Percentiles rank a stretch among this genome's conserved stretches.
phyloP scores from a whole-genome alignment of 1,140 invertebrate genomes.

The Adoxophyes honmai region DNA sequence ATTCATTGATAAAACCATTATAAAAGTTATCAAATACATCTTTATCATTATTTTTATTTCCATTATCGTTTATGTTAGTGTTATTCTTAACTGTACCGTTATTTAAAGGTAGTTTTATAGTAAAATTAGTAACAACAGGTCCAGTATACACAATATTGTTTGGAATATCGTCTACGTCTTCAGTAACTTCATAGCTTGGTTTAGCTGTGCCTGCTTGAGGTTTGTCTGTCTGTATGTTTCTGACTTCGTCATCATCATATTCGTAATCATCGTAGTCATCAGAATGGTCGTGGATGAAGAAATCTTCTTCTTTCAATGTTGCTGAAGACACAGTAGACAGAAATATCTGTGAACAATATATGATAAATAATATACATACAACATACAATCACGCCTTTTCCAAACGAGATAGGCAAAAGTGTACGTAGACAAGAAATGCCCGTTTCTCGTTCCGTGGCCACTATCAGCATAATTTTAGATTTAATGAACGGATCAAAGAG shows the following conservation, averaged over 20 bases:
- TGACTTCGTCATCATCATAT: not conserved
- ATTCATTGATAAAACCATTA: conserved; percentile 20
- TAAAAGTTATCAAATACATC: not conserved
- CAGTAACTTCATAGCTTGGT: conserved; percentile 45
- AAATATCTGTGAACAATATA: not conserved
- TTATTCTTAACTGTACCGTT: conserved; percentile 15
- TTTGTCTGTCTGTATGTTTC: not conserved
- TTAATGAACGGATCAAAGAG: no score
- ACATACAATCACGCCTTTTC: no score
- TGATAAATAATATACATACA: no score
- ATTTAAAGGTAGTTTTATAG: conserved; percentile 29
- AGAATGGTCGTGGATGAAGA: not conserved
- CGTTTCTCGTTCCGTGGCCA: no score
- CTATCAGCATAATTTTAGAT: no score
- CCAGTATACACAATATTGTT: conserved; percentile 30
- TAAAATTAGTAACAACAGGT: conserved; percentile 39
- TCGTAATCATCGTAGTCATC: not conserved
- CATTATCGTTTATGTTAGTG: conserved; percentile 9
- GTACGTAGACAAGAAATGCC: no score
- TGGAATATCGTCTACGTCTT: conserved; percentile 43
- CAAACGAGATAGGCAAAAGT: no score
- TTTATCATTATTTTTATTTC: conserved; percentile 9
- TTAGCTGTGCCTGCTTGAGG: not conserved
- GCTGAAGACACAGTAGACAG: not conserved
- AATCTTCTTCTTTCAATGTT: not conserved